Evolutionary conservation across 2,888 invertebrate genomes (phyloP), one percentile per base, ranked within the genome.

Genomic region (Hirtodrosophila duncani): DNA sequence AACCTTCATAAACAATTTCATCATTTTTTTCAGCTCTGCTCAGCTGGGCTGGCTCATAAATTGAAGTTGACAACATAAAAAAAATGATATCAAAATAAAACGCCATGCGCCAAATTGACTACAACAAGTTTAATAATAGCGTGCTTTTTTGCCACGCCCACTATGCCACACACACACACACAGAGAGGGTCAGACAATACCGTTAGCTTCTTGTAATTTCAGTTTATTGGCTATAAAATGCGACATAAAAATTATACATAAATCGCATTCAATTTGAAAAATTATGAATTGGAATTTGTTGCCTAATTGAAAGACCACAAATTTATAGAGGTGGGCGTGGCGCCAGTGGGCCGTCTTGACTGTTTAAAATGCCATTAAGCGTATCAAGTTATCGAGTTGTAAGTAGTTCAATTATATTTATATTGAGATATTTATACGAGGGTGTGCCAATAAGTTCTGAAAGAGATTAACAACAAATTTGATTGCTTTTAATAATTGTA

Each of bases 301-400:
- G 37, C 48, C 42, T 60, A 64, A 64, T 64, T 64, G 48, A 49
- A 52, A 27, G 37, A 21, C 29, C 38, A 42, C 24, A 57, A 6
- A 17, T n/a, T n/a, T n/a, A 13, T 38, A 9, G 36, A 50, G 30
- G 27, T 49, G 49, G 63, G 56, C 55, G 64, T 64, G 55, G 30
- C 16, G 7, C 2, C 14, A 31, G 33, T 52, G 50, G 56, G 58
- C 50, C 39, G 56, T 33, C 48, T 26, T 42, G 57, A 42, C 64
- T 70, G 48, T 55, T 72, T 74, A 79, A 71, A 67, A 75, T 55
- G 48, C 52, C 50, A 74, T 74, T 70, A 70, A 57, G 34, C 8
- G 27, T n/a, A n/a, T n/a, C n/a, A n/a, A n/a, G n/a, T n/a, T n/a
- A 13, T 29, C 11, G 29, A 13, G 6, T 29, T 29, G 7, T 13